Evolutionary conservation across 2,113 vertebrate species (phyloP).

Genomic region (Thalassoma bifasciatum): DNA sequence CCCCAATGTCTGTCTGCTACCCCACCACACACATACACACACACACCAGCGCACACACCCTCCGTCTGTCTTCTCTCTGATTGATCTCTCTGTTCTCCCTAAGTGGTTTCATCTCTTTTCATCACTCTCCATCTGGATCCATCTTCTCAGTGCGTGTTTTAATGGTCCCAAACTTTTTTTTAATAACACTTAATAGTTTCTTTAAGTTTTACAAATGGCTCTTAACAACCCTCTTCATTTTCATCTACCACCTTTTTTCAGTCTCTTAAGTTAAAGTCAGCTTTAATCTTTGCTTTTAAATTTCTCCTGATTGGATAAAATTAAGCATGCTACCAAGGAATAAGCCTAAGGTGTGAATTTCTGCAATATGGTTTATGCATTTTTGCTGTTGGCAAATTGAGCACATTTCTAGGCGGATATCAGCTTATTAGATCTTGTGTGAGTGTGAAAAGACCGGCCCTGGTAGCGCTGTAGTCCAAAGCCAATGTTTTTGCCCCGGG

Average conservation of each 20-base stretch:
- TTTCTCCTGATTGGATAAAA: slow-evolving; percentile 52
- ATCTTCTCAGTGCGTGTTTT: slow-evolving; percentile 65
- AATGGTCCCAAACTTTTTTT: slow-evolving; percentile 64
- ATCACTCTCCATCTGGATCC: slow-evolving; percentile 78
- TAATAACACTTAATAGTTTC: slow-evolving; percentile 62
- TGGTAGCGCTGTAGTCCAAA: slow-evolving; percentile 69
- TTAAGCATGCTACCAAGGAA: slow-evolving; percentile 71
- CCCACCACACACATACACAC: slow-evolving; percentile 2
- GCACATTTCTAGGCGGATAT: slow-evolving; percentile 68
- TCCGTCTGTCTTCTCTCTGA: slow-evolving; percentile 71
- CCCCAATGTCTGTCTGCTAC: slow-evolving; percentile 39
- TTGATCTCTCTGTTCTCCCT: slow-evolving; percentile 74
- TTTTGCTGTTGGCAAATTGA: slow-evolving; percentile 69
- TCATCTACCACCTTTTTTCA: slow-evolving; percentile 17
- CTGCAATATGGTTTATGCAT: slow-evolving; percentile 74
- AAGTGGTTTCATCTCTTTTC: slow-evolving; percentile 78
- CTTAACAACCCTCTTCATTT: slow-evolving; percentile 38
- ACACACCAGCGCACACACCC: slow-evolving; percentile 30
- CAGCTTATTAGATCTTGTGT: slow-evolving; percentile 75
- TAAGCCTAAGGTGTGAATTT: slow-evolving; percentile 76
- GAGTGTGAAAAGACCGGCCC: slow-evolving; percentile 68
- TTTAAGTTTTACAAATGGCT: slow-evolving; percentile 69
- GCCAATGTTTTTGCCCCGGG: slow-evolving; percentile 79
- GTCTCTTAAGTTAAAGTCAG: slow-evolving; percentile 47
- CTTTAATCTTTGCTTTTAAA: slow-evolving; percentile 53